Conservation (phyloP, 2,113 vertebrate genomes). For the Osmerus eperlanus region DNA sequence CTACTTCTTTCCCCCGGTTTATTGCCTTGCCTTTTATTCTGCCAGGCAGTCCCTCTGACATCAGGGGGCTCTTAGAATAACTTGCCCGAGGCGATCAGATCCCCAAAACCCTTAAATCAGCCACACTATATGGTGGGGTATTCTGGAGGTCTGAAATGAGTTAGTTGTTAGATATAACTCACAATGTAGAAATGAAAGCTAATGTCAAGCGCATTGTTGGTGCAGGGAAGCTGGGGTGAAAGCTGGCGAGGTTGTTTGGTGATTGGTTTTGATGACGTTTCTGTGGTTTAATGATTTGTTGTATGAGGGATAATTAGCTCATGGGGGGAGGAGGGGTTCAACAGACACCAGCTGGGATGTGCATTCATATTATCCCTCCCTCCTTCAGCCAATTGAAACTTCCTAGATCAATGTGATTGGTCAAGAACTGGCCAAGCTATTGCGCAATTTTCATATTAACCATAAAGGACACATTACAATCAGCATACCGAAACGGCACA, state of each 20-base stretch:
- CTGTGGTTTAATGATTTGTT: slow-evolving; percentile 17
- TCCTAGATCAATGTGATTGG: slow-evolving; percentile 46
- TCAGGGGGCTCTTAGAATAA: slow-evolving; percentile 80
- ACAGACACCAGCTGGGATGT: slow-evolving; percentile 32
- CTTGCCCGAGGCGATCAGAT: slow-evolving; percentile 73
- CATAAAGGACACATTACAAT: slow-evolving; percentile 27
- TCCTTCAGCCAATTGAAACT: slow-evolving; percentile 27
- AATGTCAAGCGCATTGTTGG: neutral
- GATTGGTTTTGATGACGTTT: slow-evolving; percentile 12
- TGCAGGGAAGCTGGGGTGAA: neutral
- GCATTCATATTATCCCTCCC: slow-evolving; percentile 24
- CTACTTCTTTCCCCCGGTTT: slow-evolving; percentile 70
- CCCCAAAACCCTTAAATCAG: slow-evolving; percentile 78
- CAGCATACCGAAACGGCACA: too few species aligned
- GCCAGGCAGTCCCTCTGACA: slow-evolving; percentile 79
- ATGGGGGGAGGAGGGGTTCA: slow-evolving; percentile 19
- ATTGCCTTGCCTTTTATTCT: slow-evolving; percentile 81
- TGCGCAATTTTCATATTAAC: slow-evolving; percentile 27
- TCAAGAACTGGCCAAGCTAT: slow-evolving; percentile 45
- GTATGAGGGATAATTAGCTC: slow-evolving; percentile 31
- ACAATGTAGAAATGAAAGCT: slow-evolving; percentile 37
- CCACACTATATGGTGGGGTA: slow-evolving; percentile 53
- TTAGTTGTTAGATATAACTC: slow-evolving; percentile 55
- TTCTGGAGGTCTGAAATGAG: slow-evolving; percentile 70
- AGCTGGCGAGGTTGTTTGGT: neutral